A percentile compares a stretch with the other conserved stretches of the same genome.
Evolutionary conservation across 1,140 invertebrate genomes (phyloP).

Genomic region (Zaprionus inermis): DNA sequence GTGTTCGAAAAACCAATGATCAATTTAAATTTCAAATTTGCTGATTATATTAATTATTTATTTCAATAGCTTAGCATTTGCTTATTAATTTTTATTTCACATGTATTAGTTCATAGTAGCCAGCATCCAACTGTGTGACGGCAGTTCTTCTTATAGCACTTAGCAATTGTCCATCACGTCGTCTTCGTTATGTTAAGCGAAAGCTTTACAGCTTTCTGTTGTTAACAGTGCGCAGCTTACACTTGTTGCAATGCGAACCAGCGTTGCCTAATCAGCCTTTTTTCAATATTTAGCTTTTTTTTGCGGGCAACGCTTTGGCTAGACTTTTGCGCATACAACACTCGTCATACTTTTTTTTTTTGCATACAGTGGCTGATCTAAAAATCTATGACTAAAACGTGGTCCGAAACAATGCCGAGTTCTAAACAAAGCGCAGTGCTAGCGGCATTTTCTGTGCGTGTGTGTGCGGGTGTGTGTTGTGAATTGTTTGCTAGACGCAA

Average conservation of each 20-base stretch:
- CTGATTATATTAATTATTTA: too few relatives aligned
- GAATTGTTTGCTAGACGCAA: constrained; percentile 56
- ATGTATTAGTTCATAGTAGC: too few relatives aligned
- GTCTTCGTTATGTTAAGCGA: constrained; percentile 30
- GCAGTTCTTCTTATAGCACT: too few relatives aligned
- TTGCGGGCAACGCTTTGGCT: too few relatives aligned
- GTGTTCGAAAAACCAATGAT: too few relatives aligned
- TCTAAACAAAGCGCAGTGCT: constrained; percentile 39
- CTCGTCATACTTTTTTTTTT: constrained; percentile 6
- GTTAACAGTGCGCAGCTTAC: neutral
- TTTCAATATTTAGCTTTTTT: too few relatives aligned
- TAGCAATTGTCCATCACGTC: neutral
- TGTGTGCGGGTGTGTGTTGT: constrained; percentile 7
- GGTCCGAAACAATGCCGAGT: constrained; percentile 16
- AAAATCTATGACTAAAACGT: constrained; percentile 26
- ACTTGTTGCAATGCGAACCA: constrained; percentile 26
- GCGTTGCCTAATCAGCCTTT: neutral
- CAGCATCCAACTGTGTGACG: too few relatives aligned
- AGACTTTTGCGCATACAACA: neutral
- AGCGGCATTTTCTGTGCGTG: constrained; percentile 42
- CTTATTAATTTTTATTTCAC: too few relatives aligned
- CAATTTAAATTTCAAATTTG: too few relatives aligned
- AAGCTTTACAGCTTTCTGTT: constrained; percentile 9
- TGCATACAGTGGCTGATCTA: constrained; percentile 3
- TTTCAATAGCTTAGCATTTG: too few relatives aligned